Evolutionary conservation across 1,140 invertebrate genomes (phyloP), one percentile per base, ranked within the genome.

Genomic region (Riptortus pedestris): DNA sequence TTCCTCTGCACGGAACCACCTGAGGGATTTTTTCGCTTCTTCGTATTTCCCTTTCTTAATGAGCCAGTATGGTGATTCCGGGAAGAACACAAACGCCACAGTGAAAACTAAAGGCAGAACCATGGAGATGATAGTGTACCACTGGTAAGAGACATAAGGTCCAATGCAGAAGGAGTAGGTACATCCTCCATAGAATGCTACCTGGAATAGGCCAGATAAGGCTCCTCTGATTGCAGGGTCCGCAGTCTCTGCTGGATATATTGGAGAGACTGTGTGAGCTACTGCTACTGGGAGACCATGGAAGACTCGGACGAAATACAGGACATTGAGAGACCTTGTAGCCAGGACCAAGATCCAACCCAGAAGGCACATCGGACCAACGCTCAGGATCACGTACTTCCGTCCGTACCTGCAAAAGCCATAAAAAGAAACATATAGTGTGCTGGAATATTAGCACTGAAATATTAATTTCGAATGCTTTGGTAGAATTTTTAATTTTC

Each of bases 161-260:
- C 77, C 73, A 77, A 91, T 85, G 52, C 83, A 81, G 9, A 81
- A 63, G 75, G 87, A 86, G 67, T 85, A 83, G 0, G 61, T 38
- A 12, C 28, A 9, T 0, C 64, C 64, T 2, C 16, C 43, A 26
- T 60, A 65, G 45, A 47, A 9, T 4, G 45, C 45, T 11, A 90
- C 73, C 71, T 93, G 89, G 67, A 93, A 82, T 59, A 90, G 84
- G 0, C 90, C 88, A 7, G 89, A 89, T 0, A 72, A 29, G 1
- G 68, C 64, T 2, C 71, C 71, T 0, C 71, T 61, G 11, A 70
- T 75, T 18, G 65, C 57, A 2, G 68, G 60, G 1, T 66, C 66
- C 1, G 68, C 84, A 43, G 92, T 91, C 77, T 93, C 91, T 24
- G 88, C 89, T 62, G 89, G 81, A 73, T 93, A 95, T 79, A 93